Percentiles rank a stretch among this genome's conserved stretches.
phyloP scores from a whole-genome alignment of 2,797 vertebrate species.

The Bradypus variegatus region DNA sequence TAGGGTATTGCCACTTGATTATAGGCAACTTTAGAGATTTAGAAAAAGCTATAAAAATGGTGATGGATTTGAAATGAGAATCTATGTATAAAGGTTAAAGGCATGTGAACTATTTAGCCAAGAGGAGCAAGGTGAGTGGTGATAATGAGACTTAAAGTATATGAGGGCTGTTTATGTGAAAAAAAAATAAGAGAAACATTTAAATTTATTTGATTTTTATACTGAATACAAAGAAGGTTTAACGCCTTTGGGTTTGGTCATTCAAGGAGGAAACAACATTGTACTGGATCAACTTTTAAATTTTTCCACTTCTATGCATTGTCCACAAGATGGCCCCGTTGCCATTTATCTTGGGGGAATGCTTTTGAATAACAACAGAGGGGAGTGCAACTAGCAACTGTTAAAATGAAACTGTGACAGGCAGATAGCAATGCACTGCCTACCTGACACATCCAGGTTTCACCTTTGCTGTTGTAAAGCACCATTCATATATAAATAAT shows the following conservation, averaged over 20 bases:
- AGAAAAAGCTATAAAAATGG: background rate
- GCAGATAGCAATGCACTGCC: conserved; percentile 79
- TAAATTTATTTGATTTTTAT: background rate
- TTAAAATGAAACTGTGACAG: conserved; percentile 63
- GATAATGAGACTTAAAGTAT: background rate
- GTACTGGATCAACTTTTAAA: background rate
- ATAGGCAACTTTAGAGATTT: background rate
- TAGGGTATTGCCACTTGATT: background rate
- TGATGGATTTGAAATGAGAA: background rate
- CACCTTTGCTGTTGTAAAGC: background rate
- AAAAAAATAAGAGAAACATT: background rate
- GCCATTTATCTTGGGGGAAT: background rate
- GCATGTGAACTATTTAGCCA: background rate
- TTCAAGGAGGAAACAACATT: background rate
- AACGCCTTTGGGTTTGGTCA: background rate
- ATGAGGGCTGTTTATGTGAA: background rate
- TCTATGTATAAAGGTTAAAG: background rate
- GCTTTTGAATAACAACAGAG: background rate
- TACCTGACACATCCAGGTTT: conserved; percentile 58
- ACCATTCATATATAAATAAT: background rate
- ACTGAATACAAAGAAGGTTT: background rate
- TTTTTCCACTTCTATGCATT: background rate
- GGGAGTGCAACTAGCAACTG: conserved; percentile 77
- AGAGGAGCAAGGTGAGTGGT: background rate
- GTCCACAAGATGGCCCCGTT: conserved; percentile 56